Conservation (phyloP, 2,888 invertebrate genomes). For the Andrena praecox region DNA sequence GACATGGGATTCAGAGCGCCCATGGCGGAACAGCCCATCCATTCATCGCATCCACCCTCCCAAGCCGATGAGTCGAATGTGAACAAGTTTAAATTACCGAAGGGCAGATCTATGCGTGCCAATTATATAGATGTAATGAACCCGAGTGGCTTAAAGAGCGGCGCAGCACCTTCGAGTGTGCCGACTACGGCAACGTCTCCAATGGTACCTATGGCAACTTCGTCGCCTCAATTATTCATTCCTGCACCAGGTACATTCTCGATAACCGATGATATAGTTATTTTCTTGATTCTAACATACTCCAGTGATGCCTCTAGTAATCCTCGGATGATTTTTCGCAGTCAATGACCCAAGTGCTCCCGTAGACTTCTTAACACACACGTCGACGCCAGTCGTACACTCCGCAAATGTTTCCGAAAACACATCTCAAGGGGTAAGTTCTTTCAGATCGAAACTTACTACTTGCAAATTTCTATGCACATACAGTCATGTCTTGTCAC, state of each 20-base stretch:
- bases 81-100: slow-evolving; percentile 91
- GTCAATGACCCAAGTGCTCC: slow-evolving; percentile 86
- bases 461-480: slow-evolving; percentile 21
- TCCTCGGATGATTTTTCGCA: slow-evolving; percentile 63
- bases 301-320: neutral
- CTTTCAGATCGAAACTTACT: slow-evolving; percentile 6
- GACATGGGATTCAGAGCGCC: slow-evolving; percentile 84
- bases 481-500: slow-evolving; percentile 34
- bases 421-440: slow-evolving; percentile 81
- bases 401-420: slow-evolving; percentile 75
- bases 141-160: slow-evolving; percentile 87
- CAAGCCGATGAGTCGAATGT: slow-evolving; percentile 59
- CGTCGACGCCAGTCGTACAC: slow-evolving; percentile 76
- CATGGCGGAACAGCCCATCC: slow-evolving; percentile 69
- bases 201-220: slow-evolving; percentile 83
- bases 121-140: slow-evolving; percentile 95
- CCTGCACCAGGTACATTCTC: slow-evolving; percentile 85
- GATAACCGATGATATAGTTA: neutral
- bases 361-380: slow-evolving; percentile 86
- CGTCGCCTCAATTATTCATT: slow-evolving; percentile 86
- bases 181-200: slow-evolving; percentile 84
- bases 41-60: slow-evolving; percentile 30
- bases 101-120: slow-evolving; percentile 89
- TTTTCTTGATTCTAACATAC: neutral
- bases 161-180: slow-evolving; percentile 76